Percentiles rank a stretch among this genome's conserved stretches.
Conservation (phyloP, 2,113 vertebrate genomes). For the Melanocharis versteri region DNA sequence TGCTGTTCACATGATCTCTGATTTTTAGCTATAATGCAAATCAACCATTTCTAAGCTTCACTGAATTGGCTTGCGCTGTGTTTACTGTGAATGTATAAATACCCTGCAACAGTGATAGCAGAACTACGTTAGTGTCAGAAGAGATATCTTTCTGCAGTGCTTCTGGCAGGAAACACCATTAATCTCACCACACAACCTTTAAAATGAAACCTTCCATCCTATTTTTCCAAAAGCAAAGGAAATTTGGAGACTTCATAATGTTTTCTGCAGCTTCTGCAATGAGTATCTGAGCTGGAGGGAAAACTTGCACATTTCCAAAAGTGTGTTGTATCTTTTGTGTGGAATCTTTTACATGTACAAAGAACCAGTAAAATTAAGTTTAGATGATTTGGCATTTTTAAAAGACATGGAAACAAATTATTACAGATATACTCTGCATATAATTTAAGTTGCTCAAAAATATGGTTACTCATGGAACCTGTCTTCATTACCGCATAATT, state of each 20-base stretch:
- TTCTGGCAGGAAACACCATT: background rate
- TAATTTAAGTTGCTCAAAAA: background rate
- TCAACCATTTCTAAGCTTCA: background rate
- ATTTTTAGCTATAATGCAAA: background rate
- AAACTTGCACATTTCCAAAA: background rate
- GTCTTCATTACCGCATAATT: background rate
- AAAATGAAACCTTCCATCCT: background rate
- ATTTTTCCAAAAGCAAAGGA: background rate
- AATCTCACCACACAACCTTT: background rate
- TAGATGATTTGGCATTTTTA: background rate
- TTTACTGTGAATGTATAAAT: background rate
- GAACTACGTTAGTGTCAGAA: background rate
- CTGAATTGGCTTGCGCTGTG: background rate
- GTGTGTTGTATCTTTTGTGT: background rate
- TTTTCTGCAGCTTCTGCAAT: background rate
- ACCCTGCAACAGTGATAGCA: background rate
- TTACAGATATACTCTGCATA: background rate
- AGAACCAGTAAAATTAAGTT: background rate
- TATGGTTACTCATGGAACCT: background rate
- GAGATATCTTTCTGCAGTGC: background rate
- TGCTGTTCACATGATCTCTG: background rate
- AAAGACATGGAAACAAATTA: background rate
- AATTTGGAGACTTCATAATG: background rate
- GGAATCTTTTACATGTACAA: background rate
- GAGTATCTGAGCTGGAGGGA: background rate